Evolutionary conservation across 2,888 invertebrate species (phyloP).

Genomic region (Neoitamus cyanurus): DNA sequence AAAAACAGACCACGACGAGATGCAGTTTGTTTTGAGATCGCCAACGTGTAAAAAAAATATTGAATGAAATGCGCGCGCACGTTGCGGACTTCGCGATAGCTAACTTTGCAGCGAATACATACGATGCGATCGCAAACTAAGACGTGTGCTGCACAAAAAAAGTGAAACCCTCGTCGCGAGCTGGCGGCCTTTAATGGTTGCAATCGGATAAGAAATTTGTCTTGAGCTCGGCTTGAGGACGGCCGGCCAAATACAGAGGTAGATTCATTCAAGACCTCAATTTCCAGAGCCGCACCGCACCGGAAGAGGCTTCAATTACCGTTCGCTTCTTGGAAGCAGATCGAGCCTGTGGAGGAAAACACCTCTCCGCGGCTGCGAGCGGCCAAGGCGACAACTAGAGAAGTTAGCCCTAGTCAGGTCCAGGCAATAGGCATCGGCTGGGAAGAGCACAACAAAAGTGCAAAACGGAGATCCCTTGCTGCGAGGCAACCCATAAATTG

Average conservation of each 20-base stretch:
- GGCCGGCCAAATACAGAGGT: not conserved
- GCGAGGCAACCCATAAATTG: not conserved
- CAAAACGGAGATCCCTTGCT: not conserved
- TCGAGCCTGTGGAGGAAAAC: not conserved
- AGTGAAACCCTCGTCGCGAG: not conserved
- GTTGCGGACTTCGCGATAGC: not conserved
- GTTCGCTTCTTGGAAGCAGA: not conserved
- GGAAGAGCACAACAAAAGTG: not conserved
- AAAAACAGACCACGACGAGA: not conserved
- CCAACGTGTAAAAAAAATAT: not conserved
- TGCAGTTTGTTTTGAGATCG: not conserved
- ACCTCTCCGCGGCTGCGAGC: not conserved
- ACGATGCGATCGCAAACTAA: not conserved
- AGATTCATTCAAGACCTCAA: not conserved
- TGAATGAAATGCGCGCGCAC: not conserved
- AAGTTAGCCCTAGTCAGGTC: not conserved
- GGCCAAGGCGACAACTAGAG: not conserved
- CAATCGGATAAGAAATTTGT: not conserved
- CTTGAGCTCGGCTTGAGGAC: not conserved
- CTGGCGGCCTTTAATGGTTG: not conserved
- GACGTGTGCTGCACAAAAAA: not conserved
- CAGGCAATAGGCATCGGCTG: not conserved
- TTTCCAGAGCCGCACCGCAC: not conserved
- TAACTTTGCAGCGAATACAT: not conserved
- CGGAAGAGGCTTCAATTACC: not conserved